Conservation (phyloP, 2,888 invertebrate species). For the Aporophyla nigra region DNA sequence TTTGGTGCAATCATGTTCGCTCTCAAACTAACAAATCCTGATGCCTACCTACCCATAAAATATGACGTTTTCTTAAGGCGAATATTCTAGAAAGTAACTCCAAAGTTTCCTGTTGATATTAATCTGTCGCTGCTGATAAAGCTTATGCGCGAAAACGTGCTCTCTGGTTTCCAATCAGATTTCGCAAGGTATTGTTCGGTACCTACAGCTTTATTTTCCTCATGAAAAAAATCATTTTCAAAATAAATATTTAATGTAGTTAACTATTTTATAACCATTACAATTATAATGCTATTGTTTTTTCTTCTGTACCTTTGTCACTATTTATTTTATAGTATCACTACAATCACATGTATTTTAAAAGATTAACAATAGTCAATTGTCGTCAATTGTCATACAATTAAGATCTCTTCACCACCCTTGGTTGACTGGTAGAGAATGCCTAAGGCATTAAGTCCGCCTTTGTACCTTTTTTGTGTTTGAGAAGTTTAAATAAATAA, state of each 20-base stretch:
- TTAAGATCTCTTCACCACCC: too few relatives aligned
- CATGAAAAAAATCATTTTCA: background rate
- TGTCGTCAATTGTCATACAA: background rate
- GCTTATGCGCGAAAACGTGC: background rate
- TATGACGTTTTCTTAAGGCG: constrained; percentile 22
- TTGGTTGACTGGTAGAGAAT: too few relatives aligned
- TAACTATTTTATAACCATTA: background rate
- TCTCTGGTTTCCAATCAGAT: constrained; percentile 11
- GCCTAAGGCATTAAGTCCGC: too few relatives aligned
- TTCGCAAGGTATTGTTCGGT: background rate
- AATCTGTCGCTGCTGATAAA: constrained; percentile 39
- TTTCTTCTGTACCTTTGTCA: background rate
- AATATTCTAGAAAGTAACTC: constrained; percentile 3
- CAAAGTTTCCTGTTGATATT: constrained; percentile 26
- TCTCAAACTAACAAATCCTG: constrained; percentile 13
- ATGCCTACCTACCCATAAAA: background rate
- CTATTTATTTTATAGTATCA: background rate
- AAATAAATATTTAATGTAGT: background rate
- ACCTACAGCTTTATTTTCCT: constrained; percentile 14
- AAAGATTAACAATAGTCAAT: background rate
- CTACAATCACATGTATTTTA: background rate
- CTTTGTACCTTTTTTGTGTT: too few relatives aligned
- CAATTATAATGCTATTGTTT: background rate
- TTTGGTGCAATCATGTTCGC: constrained; percentile 28
- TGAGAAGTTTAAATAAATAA: too few relatives aligned